These are phyloP conservation scores for Scomberomorus guttatus DNA, from an alignment of 2,797 vertebrate species.

Conservation along the genomic window DNA sequence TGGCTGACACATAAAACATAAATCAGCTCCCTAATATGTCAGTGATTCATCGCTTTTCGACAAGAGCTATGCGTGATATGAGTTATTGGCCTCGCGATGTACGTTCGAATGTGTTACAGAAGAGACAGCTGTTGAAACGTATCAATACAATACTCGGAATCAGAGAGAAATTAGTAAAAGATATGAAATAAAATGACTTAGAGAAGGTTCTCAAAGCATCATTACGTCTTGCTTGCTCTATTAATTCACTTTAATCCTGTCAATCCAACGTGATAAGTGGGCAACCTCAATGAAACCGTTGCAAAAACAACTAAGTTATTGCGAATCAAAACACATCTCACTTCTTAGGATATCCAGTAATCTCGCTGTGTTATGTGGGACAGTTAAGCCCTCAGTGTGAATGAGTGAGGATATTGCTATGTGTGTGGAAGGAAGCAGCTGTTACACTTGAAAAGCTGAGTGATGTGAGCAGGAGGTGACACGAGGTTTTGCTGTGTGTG, in stretches of 20 bases:
- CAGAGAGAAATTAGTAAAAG: background rate
- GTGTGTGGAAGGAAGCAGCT: slow-evolving; percentile 83
- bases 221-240: slow-evolving; percentile 29
- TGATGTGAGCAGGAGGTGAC: slow-evolving; percentile 84
- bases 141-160: slow-evolving; percentile 28
- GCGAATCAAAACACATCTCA: slow-evolving; percentile 61
- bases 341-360: slow-evolving; percentile 63
- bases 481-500: slow-evolving; percentile 72
- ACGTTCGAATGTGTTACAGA: slow-evolving; percentile 37
- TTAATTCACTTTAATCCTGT: slow-evolving; percentile 51
- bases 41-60: slow-evolving; percentile 52
- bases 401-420: slow-evolving; percentile 76
- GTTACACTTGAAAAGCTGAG: slow-evolving; percentile 82
- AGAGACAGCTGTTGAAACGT: slow-evolving; percentile 63
- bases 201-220: slow-evolving; percentile 18
- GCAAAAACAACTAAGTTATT: slow-evolving; percentile 60
- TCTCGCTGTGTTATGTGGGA: slow-evolving; percentile 72
- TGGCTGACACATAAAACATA: slow-evolving; percentile 41
- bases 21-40: slow-evolving; percentile 61
- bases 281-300: slow-evolving; percentile 26
- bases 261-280: slow-evolving; percentile 38
- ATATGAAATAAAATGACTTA: slow-evolving; percentile 11
- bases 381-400: slow-evolving; percentile 80
- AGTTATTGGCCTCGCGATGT: slow-evolving; percentile 42
- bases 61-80: slow-evolving; percentile 35